Evolutionary conservation across 1,140 invertebrate genomes (phyloP), one percentile per base, ranked within the genome.

Genomic region (Pogonus chalceus): DNA sequence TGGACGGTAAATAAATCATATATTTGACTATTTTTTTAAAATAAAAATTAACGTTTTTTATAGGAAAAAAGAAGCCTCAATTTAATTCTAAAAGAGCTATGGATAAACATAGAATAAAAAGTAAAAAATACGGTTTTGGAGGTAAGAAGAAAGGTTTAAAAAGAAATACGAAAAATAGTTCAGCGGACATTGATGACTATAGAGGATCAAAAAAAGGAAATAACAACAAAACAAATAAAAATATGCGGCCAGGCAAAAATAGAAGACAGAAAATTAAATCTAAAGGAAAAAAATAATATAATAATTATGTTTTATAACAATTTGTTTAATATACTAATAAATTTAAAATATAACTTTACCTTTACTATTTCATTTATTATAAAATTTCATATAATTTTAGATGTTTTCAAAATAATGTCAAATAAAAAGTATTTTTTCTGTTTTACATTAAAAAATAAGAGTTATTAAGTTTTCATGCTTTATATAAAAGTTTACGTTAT

Each of bases 111-210:
- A 79, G 82, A 35, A 72, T 76, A 58, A 92, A 93, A 68, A 84
- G 96, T 71, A 76, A 82, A 47, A 95, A 92, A 65, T 98, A 86
- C 75, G 96, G 95, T 1, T 96, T 90, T 76, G 96, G 96, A 35
- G 95, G 95, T 1, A 93, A 95, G 64, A 98, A 98, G 73, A 86
- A 86, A 58, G 85, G 91, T 1, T 76, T 75, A 0, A 99, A 99
- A 71, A 72, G 79, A 35, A 99, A 99, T 63, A 93, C 90, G 0
- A 85, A 80, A 60, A 80, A 88, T 0, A 93, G 89, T 47, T 74
- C 84, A 0, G 78, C 76, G 18, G 78, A 83, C 63, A 78, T 85
- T 54, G 79, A 80, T 9, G 80, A 80, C 1, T 82, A 64, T 51
- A 60, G 35, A 51, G 60, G 31, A 50, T 58, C 62, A 22, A 56